These are phyloP conservation scores for Athrips mouffetella DNA, from an alignment of 2,888 invertebrate species.

Conservation along the genomic window DNA sequence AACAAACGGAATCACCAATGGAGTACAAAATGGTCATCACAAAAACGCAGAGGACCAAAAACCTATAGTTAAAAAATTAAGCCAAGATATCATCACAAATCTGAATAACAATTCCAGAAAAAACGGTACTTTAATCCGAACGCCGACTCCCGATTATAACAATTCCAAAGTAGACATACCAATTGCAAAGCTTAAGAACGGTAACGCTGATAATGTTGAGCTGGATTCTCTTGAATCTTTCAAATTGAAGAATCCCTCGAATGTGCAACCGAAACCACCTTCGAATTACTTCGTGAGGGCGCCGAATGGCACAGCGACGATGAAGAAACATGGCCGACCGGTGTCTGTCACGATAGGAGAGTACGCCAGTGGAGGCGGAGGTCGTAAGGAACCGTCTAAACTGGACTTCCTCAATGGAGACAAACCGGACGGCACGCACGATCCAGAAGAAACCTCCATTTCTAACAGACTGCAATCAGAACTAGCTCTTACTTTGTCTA, in stretches of 20 bases:
- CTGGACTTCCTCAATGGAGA: slow-evolving; percentile 81
- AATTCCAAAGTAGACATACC: slow-evolving; percentile 43
- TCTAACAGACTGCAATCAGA: slow-evolving; percentile 85
- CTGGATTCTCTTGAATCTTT: slow-evolving; percentile 87
- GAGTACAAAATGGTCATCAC: slow-evolving; percentile 50
- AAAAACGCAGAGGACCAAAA: slow-evolving; percentile 36
- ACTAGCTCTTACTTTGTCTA: slow-evolving; percentile 84
- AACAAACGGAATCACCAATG: slow-evolving; percentile 47
- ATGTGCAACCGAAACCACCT: slow-evolving; percentile 81
- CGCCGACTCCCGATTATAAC: slow-evolving; percentile 65
- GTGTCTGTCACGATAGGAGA: slow-evolving; percentile 86
- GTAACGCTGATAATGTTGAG: slow-evolving; percentile 81
- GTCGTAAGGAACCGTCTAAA: slow-evolving; percentile 82
- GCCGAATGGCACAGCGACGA: slow-evolving; percentile 74
- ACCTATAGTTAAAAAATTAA: slow-evolving; percentile 31
- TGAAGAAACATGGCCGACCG: slow-evolving; percentile 78
- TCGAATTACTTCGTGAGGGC: slow-evolving; percentile 82
- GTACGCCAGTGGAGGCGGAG: slow-evolving; percentile 77
- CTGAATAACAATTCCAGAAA: slow-evolving; percentile 45
- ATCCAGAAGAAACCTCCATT: slow-evolving; percentile 69
- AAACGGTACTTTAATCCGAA: slow-evolving; percentile 53
- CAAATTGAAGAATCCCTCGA: slow-evolving; percentile 81
- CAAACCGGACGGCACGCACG: slow-evolving; percentile 55
- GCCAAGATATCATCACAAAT: slow-evolving; percentile 41
- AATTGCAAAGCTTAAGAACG: slow-evolving; percentile 41